Evolutionary conservation across 2,113 vertebrate species (phyloP).

Genomic region (Nothoprocta perdicaria): DNA sequence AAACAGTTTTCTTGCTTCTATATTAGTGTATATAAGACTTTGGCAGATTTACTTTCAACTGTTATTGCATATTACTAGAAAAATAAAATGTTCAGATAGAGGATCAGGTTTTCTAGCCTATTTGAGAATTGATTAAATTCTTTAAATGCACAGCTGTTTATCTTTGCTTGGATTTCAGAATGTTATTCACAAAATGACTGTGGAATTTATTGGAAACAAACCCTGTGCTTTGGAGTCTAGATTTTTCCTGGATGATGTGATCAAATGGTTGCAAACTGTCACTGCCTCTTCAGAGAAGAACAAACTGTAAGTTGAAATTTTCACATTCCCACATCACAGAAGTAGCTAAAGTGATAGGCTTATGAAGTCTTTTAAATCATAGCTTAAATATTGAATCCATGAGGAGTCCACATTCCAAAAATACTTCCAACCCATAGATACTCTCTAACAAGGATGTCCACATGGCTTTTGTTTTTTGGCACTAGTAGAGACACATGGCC

Average conservation of each 20-base stretch:
- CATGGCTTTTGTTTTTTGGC: not conserved
- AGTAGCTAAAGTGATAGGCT: not conserved
- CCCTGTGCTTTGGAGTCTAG: not conserved
- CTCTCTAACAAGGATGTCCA: accelerated
- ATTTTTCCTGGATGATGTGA: not conserved
- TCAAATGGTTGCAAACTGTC: not conserved
- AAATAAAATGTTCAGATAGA: not conserved
- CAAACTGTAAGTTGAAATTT: not conserved
- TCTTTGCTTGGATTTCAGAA: not conserved
- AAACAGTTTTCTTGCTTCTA: not conserved
- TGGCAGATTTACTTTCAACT: not conserved
- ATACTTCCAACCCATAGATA: not conserved
- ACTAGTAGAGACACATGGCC: not conserved
- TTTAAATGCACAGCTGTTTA: not conserved
- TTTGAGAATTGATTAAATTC: not conserved
- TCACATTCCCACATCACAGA: not conserved
- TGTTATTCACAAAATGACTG: not conserved
- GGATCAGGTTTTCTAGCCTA: not conserved
- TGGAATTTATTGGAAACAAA: not conserved
- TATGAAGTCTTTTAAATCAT: not conserved
- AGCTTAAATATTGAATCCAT: not conserved
- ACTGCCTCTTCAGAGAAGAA: not conserved
- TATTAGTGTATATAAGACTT: not conserved
- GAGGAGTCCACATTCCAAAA: not conserved
- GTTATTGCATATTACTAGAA: not conserved